A percentile compares a stretch with the other conserved stretches of the same genome.
Evolutionary conservation across 1,140 invertebrate species (phyloP).

Genomic region (Pararge aegeria): DNA sequence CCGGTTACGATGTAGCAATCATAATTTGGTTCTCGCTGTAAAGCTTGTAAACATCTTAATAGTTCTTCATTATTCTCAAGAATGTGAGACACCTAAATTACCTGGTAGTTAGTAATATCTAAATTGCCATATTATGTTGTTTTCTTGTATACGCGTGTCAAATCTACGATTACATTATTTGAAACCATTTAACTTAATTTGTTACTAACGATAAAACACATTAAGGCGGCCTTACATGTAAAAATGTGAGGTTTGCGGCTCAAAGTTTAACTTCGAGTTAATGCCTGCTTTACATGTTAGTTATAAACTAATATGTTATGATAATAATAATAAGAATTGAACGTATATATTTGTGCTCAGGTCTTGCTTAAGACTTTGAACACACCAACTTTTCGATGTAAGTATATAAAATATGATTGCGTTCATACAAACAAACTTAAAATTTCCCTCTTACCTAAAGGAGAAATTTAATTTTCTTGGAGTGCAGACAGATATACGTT

Average conservation of each 20-base stretch:
- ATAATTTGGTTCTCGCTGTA: neutral
- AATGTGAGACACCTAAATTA: neutral
- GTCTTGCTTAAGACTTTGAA: no score
- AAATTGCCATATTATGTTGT: conserved; percentile 8
- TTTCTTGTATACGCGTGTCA: conserved; percentile 5
- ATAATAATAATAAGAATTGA: no score
- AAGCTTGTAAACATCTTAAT: no score
- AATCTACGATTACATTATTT: neutral
- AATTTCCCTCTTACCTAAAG: no score
- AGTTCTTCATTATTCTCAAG: neutral
- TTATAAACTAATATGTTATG: no score
- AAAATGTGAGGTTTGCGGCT: neutral
- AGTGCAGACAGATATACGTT: no score
- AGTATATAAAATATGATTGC: no score
- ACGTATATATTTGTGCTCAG: no score
- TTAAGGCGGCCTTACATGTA: neutral
- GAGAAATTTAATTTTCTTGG: no score
- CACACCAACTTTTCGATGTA: no score
- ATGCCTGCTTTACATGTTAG: neutral
- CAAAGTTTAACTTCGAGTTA: neutral
- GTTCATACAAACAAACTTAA: no score
- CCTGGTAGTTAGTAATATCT: neutral
- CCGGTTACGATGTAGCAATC: no score
- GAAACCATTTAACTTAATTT: neutral
- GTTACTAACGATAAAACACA: neutral